Evolutionary conservation across 2,797 vertebrate genomes (phyloP).

Genomic region (Babyrousa celebensis): DNA sequence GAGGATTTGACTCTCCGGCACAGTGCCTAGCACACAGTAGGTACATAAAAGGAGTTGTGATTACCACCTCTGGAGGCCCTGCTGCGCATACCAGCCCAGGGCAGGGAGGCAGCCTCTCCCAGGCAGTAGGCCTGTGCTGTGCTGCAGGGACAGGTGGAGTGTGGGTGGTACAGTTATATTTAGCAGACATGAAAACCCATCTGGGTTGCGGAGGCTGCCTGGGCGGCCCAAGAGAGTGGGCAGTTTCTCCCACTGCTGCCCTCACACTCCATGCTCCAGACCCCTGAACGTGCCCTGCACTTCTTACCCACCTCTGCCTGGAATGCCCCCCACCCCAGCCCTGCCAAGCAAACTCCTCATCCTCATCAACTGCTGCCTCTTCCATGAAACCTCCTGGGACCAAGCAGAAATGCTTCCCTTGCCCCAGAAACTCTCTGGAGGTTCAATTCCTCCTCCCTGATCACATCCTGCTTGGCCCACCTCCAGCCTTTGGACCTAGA

Average conservation of each 20-base stretch:
- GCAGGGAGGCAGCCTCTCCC: background rate
- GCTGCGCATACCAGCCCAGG: background rate
- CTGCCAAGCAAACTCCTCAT: background rate
- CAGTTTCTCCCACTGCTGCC: background rate
- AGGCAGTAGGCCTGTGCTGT: background rate
- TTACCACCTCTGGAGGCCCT: background rate
- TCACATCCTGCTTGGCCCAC: background rate
- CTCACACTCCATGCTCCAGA: background rate
- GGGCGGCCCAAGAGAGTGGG: conserved; percentile 29
- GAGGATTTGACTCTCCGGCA: background rate
- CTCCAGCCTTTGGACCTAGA: background rate
- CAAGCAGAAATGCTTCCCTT: background rate
- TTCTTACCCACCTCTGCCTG: background rate
- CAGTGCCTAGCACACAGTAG: conserved; percentile 42
- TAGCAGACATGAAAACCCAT: conserved; percentile 54
- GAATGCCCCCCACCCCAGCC: background rate
- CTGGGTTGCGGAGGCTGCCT: conserved; percentile 64
- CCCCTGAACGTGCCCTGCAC: background rate
- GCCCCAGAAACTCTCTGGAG: background rate
- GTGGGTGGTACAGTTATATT: conserved; percentile 79
- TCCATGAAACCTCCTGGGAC: conserved; percentile 23
- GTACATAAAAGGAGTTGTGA: background rate
- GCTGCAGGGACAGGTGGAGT: conserved; percentile 71
- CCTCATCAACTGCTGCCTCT: background rate
- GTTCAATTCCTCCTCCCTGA: background rate